These are phyloP conservation scores for Sciurus carolinensis DNA, from an alignment of 2,797 vertebrate genomes.

Conservation along the genomic window DNA sequence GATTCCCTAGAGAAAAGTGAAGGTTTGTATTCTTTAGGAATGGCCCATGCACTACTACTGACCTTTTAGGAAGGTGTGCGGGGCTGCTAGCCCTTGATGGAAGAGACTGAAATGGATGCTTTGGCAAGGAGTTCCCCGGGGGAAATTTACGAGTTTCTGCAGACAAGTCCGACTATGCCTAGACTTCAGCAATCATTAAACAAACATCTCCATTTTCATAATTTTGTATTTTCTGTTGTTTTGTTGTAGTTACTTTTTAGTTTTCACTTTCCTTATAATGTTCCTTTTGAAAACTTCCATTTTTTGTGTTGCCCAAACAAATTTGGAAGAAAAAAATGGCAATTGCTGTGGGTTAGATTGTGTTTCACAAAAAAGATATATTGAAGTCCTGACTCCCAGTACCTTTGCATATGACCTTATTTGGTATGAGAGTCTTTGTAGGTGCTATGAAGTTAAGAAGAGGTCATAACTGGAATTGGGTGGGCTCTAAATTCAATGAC, in stretches of 20 bases:
- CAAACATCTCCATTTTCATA: neutral
- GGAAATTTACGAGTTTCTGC: neutral
- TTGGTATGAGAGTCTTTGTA: neutral
- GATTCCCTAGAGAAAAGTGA: too few relatives aligned
- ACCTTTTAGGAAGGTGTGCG: neutral
- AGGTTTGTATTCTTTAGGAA: neutral
- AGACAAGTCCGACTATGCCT: neutral
- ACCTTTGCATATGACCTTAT: neutral
- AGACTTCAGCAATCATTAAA: neutral
- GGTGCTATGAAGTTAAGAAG: neutral
- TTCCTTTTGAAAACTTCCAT: constrained; percentile 30
- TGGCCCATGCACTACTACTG: too few relatives aligned
- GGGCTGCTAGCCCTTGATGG: neutral
- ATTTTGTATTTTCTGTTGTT: constrained; percentile 8
- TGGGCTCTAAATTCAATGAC: neutral
- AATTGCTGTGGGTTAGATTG: neutral
- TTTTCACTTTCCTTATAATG: constrained; percentile 8
- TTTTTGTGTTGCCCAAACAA: neutral
- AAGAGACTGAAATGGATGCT: neutral
- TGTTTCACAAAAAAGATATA: neutral
- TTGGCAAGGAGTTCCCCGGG: too few relatives aligned
- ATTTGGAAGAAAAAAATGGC: neutral
- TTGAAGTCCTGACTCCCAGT: too few relatives aligned
- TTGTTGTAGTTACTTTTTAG: neutral
- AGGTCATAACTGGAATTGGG: neutral